phyloP scores from a whole-genome alignment of 2,113 vertebrate genomes.

The Leptodactylus fuscus region DNA sequence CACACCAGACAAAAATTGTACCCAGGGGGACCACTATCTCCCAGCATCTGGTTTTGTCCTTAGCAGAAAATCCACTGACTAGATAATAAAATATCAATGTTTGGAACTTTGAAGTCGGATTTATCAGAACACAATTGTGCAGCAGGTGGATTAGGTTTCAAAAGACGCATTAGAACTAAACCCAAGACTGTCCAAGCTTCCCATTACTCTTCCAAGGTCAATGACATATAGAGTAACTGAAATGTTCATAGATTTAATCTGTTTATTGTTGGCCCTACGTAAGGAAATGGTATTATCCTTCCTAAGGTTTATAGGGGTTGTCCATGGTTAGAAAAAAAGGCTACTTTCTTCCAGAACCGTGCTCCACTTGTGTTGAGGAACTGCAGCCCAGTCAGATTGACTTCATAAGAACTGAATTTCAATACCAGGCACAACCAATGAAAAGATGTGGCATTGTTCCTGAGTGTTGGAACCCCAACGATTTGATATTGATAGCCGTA shows the following conservation, averaged over 20 bases:
- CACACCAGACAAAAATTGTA: constrained; percentile 7
- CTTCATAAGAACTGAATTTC: no score
- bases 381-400: background rate
- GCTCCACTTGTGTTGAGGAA: no score
- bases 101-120: constrained; percentile 18
- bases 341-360: background rate
- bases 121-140: constrained; percentile 17
- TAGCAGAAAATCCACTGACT: constrained; percentile 37
- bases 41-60: constrained; percentile 44
- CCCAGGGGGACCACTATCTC: constrained; percentile 7
- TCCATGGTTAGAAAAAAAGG: background rate
- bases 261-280: background rate
- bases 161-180: constrained; percentile 30
- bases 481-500: no score
- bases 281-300: background rate
- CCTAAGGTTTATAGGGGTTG: background rate
- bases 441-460: no score
- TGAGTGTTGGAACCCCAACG: no score
- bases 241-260: background rate
- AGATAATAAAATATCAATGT: constrained; percentile 41
- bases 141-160: constrained; percentile 42
- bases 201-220: constrained; percentile 26
- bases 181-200: constrained; percentile 5
- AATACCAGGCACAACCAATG: no score
- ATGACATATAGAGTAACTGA: constrained; percentile 17